These are phyloP conservation scores for Cranoglanis bouderius DNA, from an alignment of 2,113 vertebrate genomes.

Conservation along the genomic window DNA sequence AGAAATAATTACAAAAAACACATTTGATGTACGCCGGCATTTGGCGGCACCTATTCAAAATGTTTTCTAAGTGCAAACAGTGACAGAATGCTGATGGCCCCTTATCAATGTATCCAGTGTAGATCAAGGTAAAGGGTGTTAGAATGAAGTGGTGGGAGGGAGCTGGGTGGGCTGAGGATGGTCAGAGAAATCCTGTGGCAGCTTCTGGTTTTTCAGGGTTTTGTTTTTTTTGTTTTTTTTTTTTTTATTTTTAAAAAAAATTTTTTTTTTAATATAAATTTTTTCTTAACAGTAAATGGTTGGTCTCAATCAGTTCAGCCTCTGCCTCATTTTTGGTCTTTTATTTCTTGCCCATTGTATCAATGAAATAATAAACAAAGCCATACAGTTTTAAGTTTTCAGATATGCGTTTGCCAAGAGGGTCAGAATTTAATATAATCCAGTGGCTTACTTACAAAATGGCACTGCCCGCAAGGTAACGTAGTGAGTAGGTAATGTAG, in stretches of 20 bases:
- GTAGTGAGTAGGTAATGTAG: conserved; percentile 44
- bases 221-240: background rate
- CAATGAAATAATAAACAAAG: conserved; percentile 38
- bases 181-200: conserved; percentile 28
- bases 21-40: conserved; percentile 9
- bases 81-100: conserved; percentile 8
- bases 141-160: conserved; percentile 17
- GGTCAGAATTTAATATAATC: conserved; percentile 1
- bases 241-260: too few relatives aligned
- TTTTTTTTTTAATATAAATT: too few relatives aligned
- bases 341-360: conserved; percentile 17
- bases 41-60: conserved; percentile 19
- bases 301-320: conserved; percentile 14
- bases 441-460: conserved; percentile 9
- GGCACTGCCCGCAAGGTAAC: conserved; percentile 27
- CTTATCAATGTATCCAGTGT: conserved; percentile 23
- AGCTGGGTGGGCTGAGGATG: conserved; percentile 5
- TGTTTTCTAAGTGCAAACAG: conserved; percentile 6
- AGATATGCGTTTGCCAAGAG: conserved; percentile 22
- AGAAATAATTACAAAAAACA: background rate
- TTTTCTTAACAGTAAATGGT: conserved; percentile 5
- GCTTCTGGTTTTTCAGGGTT: background rate
- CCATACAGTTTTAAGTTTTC: conserved; percentile 40
- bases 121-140: conserved; percentile 28
- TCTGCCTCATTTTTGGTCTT: conserved; percentile 17